Base-by-base conservation (phyloP, 1,140 invertebrate genomes). In the Saccostrea echinata region DNA sequence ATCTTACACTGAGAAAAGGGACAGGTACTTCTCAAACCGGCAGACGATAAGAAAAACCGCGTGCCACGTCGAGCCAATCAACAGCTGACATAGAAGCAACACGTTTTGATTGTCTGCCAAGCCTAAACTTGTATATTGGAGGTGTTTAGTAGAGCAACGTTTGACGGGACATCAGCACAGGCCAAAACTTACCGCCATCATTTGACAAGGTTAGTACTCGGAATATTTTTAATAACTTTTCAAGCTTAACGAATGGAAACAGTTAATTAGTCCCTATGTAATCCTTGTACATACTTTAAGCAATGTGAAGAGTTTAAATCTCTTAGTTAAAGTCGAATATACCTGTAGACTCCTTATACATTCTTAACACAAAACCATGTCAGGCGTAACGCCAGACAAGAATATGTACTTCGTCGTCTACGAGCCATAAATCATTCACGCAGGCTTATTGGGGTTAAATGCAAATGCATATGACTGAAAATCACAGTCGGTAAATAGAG, bases 71-170 rank as follows among this genome's bases (percentile, higher is more conserved):
- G 82, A 82, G 86, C 86, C 86, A 87, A 87, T 87, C 86, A 87
- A 83, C 76, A 30, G 76, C 68, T 76, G 35, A 53, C 85, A 33
- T 51, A 83, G 80, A 71, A 84, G 82, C 86, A 84, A 82, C 86
- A 84, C 82, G 86, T 61, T 71, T 87, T 87, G 86, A 87, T 87
- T 68, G 81, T 83, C 55, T 87, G 86, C 86, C 86, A 87, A 87
- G 86, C 86, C 82, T 68, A 87, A 83, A 87, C 86, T 87, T 84
- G 86, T 84, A 84, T 35, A 87, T 21, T 83, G 43, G 80, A 24
- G 6, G 51, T 51, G 51, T 24, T n/a, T 53, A 51, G 18, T 21
- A 83, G 81, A 83, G 81, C 81, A 83, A 52, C 21, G 52, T 16
- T 76, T 76, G 68, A 76, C 27, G 68, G 27, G 68, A 33, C 68